phyloP scores from a whole-genome alignment of 1,140 invertebrate genomes.

The Dreissena polymorpha region DNA sequence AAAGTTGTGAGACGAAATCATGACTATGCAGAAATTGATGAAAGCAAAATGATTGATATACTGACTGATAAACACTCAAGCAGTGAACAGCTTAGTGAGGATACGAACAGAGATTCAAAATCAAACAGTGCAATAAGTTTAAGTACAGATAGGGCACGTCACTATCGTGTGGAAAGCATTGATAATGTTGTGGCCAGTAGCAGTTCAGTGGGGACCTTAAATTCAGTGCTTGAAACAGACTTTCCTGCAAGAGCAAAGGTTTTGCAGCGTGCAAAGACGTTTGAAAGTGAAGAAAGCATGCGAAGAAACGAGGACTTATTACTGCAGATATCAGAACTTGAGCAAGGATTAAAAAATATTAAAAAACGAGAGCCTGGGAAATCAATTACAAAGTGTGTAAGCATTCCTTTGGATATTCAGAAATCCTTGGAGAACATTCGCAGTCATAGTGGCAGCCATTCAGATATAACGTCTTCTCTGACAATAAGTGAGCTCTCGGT shows the following conservation, averaged over 20 bases:
- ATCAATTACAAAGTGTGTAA: conserved; percentile 74
- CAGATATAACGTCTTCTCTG: conserved; percentile 72
- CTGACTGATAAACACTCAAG: background rate
- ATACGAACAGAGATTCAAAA: too few relatives aligned
- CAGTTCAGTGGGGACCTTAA: background rate
- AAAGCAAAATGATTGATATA: conserved; percentile 16
- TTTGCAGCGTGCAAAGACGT: too few relatives aligned
- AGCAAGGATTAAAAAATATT: conserved; percentile 43
- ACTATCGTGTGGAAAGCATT: conserved; percentile 42
- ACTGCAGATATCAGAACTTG: conserved; percentile 51
- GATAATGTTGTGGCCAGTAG: conserved; percentile 1
- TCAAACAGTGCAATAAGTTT: conserved; percentile 8
- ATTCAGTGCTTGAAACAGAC: conserved; percentile 45
- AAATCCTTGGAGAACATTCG: conserved; percentile 74
- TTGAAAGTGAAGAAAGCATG: conserved; percentile 1
- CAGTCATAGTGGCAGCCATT: conserved; percentile 64
- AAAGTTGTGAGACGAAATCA: conserved; percentile 68
- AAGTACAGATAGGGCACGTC: conserved; percentile 6
- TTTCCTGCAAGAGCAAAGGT: conserved; percentile 29
- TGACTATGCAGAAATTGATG: conserved; percentile 74
- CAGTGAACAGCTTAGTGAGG: background rate
- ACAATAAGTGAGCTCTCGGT: conserved; percentile 75
- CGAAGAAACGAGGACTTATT: conserved; percentile 36
- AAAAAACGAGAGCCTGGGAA: conserved; percentile 22
- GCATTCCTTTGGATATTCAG: conserved; percentile 75